Percentiles rank a stretch among this genome's conserved stretches.
phyloP scores from a whole-genome alignment of 2,113 vertebrate species.

The Gambusia affinis region DNA sequence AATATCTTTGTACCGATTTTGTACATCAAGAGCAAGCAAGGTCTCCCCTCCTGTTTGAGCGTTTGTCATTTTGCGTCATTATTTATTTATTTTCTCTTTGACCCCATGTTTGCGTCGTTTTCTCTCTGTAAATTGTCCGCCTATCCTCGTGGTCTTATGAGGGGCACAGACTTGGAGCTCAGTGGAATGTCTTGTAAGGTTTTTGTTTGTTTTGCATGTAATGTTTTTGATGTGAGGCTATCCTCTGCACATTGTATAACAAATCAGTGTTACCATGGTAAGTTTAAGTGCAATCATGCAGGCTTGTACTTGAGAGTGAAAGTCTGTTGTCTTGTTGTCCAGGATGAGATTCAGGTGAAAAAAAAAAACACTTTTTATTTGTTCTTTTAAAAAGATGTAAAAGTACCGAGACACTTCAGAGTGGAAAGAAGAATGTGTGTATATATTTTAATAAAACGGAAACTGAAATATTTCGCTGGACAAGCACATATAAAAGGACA shows the following conservation, averaged over 20 bases:
- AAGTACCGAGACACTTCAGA: constrained; percentile 68
- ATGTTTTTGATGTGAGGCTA: constrained; percentile 84
- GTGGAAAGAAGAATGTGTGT: constrained; percentile 78
- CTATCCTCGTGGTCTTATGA: constrained; percentile 56
- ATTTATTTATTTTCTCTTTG: constrained; percentile 71
- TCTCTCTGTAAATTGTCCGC: constrained; percentile 64
- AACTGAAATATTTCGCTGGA: constrained; percentile 80
- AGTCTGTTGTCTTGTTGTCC: constrained; percentile 82
- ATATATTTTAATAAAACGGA: constrained; percentile 80
- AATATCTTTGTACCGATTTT: constrained; percentile 78
- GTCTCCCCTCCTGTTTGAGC: constrained; percentile 52
- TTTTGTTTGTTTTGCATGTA: constrained; percentile 79
- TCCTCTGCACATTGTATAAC: constrained; percentile 88
- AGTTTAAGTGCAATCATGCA: constrained; percentile 92
- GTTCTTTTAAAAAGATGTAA: constrained; percentile 68
- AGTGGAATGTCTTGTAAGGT: constrained; percentile 79
- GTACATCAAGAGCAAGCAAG: constrained; percentile 70
- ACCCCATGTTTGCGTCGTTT: constrained; percentile 62
- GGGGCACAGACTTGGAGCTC: constrained; percentile 76
- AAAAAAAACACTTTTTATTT: constrained; percentile 2
- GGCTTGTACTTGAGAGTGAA: constrained; percentile 82
- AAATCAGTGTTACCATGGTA: constrained; percentile 92
- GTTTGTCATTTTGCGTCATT: constrained; percentile 55
- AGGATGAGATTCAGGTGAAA: constrained; percentile 83
- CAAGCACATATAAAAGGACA: constrained; percentile 77